Percentiles rank a stretch among this genome's conserved stretches.
These are phyloP conservation scores for Silurus meridionalis DNA, from an alignment of 2,113 vertebrate species.

Conservation along the genomic window DNA sequence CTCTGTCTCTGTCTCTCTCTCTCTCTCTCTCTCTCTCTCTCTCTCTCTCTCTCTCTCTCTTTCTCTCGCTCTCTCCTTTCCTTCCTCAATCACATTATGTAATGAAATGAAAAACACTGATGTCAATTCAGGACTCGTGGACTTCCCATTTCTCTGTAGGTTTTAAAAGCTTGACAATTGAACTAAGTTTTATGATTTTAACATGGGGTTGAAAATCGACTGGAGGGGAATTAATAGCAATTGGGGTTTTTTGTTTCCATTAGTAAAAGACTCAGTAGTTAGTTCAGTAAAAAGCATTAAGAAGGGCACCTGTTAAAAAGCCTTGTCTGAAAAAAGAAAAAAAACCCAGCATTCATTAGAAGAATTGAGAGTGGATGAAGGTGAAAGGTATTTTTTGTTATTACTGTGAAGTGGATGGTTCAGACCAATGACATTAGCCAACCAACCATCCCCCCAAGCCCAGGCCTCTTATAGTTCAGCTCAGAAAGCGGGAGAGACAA, in stretches of 20 bases:
- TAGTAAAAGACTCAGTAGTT: background rate
- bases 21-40: background rate
- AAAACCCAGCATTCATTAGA: background rate
- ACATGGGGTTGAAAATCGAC: background rate
- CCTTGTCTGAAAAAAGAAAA: background rate
- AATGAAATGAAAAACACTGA: slow-evolving; percentile 1
- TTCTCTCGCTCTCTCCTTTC: background rate
- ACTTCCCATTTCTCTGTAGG: background rate
- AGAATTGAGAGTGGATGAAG: background rate
- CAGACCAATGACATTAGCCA: slow-evolving; percentile 17
- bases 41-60: background rate
- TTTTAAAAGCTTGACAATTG: background rate
- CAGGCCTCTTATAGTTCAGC: slow-evolving; percentile 31
- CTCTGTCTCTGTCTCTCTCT: background rate
- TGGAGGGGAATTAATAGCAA: slow-evolving; percentile 4
- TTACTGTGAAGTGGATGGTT: background rate
- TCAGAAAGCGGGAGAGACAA: background rate
- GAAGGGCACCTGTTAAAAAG: slow-evolving; percentile 9
- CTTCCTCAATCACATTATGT: slow-evolving; percentile 1
- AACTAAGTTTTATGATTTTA: background rate
- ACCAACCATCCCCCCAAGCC: slow-evolving; percentile 24
- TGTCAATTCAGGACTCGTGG: background rate
- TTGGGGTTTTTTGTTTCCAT: background rate
- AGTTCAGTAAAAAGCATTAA: background rate
- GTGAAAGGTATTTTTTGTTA: background rate